A percentile compares a stretch with the other conserved stretches of the same genome.
These are phyloP conservation scores for Mixornis gularis DNA, from an alignment of 2,113 vertebrate species.

Conservation along the genomic window DNA sequence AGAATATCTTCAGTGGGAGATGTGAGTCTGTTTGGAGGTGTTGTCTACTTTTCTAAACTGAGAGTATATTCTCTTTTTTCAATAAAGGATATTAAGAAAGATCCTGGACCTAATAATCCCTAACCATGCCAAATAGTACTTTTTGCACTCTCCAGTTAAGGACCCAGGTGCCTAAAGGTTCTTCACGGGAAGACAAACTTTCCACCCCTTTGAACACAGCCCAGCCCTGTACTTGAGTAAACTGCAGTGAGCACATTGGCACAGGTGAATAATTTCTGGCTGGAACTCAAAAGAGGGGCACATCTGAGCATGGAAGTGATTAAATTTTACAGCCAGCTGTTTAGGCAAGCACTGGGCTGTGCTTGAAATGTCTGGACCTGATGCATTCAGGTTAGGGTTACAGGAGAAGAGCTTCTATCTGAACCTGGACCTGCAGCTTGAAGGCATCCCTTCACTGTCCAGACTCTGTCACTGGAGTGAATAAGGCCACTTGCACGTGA, in stretches of 20 bases:
- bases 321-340: neutral
- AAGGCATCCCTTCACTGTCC: neutral
- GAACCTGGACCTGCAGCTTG: neutral
- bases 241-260: accelerated
- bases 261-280: neutral
- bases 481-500: neutral
- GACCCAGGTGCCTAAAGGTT: neutral
- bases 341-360: neutral
- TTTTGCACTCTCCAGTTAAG: neutral
- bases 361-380: neutral
- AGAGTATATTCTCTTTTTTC: neutral
- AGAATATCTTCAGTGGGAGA: neutral
- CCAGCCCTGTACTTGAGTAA: neutral
- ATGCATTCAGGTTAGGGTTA: neutral
- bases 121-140: neutral
- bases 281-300: neutral
- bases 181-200: neutral
- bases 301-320: neutral
- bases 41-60: neutral
- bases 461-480: neutral
- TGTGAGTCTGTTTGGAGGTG: neutral
- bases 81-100: neutral
- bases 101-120: neutral
- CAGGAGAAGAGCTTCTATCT: neutral
- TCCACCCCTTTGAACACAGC: neutral